Evolutionary conservation across 1,140 invertebrate genomes (phyloP).

Genomic region (Chironomus striatipennis): DNA sequence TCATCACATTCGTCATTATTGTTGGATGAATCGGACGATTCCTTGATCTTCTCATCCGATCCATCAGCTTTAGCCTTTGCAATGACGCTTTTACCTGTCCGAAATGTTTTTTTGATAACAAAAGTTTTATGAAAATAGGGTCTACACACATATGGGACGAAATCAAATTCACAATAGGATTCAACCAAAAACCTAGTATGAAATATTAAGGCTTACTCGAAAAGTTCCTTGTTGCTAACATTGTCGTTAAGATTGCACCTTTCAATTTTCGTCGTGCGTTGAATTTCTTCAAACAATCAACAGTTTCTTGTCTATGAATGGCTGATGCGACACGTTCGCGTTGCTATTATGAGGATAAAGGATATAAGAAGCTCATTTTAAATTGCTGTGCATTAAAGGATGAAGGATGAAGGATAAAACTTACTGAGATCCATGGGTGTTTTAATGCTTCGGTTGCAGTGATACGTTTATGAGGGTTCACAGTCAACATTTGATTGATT

Average conservation of each 20-base stretch:
- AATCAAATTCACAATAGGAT: constrained; percentile 19
- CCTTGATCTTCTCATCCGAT: constrained; percentile 65
- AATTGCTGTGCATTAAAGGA: background rate
- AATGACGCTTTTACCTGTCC: constrained; percentile 58
- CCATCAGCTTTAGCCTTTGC: constrained; percentile 82
- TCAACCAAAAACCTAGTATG: background rate
- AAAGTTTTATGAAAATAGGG: constrained; percentile 23
- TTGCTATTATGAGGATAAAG: constrained; percentile 64
- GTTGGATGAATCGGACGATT: constrained; percentile 87
- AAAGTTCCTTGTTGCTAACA: constrained; percentile 98
- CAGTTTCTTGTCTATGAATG: constrained; percentile 98
- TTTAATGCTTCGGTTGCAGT: constrained; percentile 96
- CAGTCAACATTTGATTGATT: constrained; percentile 99
- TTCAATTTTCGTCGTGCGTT: constrained; percentile 98
- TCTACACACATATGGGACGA: constrained; percentile 1
- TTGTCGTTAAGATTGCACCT: constrained; percentile 98
- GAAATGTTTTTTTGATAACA: constrained; percentile 18
- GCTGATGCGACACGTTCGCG: constrained; percentile 96
- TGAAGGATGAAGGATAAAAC: constrained; percentile 33
- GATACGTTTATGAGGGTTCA: constrained; percentile 96
- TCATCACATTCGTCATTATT: constrained; percentile 86
- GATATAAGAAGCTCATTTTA: constrained; percentile 28
- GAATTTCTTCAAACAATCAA: constrained; percentile 99
- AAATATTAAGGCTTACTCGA: constrained; percentile 69
- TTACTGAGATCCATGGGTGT: constrained; percentile 96